A percentile compares a stretch with the other conserved stretches of the same genome.
Evolutionary conservation across 2,888 invertebrate genomes (phyloP).

Genomic region (Lapara coniferarum): DNA sequence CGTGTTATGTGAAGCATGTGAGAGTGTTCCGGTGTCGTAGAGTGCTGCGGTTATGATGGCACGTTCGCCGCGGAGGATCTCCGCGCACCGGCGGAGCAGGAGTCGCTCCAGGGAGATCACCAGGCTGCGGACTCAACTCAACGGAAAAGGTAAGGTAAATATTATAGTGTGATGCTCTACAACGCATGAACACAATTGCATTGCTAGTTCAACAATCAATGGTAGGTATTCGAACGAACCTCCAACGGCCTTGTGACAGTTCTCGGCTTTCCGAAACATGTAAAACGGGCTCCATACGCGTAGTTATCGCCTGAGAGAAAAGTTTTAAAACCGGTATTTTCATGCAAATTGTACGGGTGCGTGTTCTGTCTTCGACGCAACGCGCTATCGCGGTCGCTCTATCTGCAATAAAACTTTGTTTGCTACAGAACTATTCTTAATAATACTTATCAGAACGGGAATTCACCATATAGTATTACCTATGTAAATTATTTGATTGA

Average conservation of each 20-base stretch:
- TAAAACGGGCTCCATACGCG: background rate
- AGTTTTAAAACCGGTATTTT: conserved; percentile 8
- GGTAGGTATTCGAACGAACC: background rate
- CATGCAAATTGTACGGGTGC: background rate
- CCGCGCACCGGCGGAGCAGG: conserved; percentile 65
- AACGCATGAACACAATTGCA: too few relatives aligned
- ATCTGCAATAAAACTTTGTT: conserved; percentile 11
- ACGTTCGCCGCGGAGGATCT: conserved; percentile 71
- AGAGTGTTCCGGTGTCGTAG: conserved; percentile 37
- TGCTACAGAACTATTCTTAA: background rate
- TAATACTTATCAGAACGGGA: background rate
- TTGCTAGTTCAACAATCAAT: background rate
- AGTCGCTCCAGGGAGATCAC: conserved; percentile 70
- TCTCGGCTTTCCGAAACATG: background rate
- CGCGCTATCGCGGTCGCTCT: conserved; percentile 1
- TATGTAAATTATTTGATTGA: too few relatives aligned
- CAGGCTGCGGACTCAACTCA: conserved; percentile 68
- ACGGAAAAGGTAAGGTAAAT: conserved; percentile 66
- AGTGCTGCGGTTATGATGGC: conserved; percentile 56
- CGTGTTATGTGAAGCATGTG: conserved; percentile 31
- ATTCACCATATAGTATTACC: background rate
- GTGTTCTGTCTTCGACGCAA: background rate
- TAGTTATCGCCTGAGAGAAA: background rate
- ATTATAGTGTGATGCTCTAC: background rate
- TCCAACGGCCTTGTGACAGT: background rate